Evolutionary conservation across 2,888 invertebrate genomes (phyloP), one percentile per base, ranked within the genome.

Genomic region (Alitta virens): DNA sequence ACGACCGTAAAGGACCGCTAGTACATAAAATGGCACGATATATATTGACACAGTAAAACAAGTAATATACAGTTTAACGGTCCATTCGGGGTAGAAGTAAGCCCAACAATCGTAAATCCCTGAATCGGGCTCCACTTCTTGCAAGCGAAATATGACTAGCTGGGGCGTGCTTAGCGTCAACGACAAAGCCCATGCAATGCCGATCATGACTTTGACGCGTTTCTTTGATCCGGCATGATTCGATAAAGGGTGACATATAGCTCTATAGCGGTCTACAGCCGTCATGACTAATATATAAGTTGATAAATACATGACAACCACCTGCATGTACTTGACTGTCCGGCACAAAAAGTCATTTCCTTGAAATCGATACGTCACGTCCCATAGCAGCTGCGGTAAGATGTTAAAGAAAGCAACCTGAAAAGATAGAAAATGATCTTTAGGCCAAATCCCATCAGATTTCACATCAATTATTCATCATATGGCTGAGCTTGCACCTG

Each of bases 321-420:
- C 67, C 85, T 89, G 89, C 27, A 85, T 83, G 75, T 86, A 89
- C 75, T 87, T 88, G 59, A 89, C 86, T 49, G 86, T 65, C 12
- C 73, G 66, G 66, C 84, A 84, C 7, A 82, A 64, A 40, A 76
- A 68, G 65, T 81, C 75, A 1, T 80, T 78, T 5, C 88, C 88
- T 69, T 85, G 82, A 67, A 74, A 82, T 9, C 65, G 66, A 60
- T 67, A 71, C 1, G 74, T 74, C 51, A 78, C 61, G 63, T 78
- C 77, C 76, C 75, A 74, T 18, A 73, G 68, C n/a, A 78, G 68
- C 65, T 78, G 78, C 0, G 90, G 88, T 16, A 89, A 79, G 23
- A 89, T 87, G 74, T 89, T 87, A 66, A 88, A 85, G 70, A 89
- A 83, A 0, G 88, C 89, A 5, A 33, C 33, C 33, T 33, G 33